Evolutionary conservation across 1,140 invertebrate genomes (phyloP), one percentile per base, ranked within the genome.

Genomic region (Arion vulgaris): DNA sequence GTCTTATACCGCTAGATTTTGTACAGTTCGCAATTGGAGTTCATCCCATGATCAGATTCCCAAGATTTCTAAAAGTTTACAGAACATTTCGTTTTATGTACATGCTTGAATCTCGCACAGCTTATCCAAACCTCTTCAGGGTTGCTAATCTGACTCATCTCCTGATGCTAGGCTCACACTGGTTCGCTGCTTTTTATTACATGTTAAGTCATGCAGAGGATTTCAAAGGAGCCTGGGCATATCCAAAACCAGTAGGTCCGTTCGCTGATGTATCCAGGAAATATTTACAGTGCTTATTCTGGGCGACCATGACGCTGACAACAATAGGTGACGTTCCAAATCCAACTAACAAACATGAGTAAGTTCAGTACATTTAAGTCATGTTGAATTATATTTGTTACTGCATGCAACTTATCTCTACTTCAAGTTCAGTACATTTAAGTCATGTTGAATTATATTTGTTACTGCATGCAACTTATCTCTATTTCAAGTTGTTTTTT

Each of bases 131-230:
- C 93, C 94, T 98, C 88, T 98, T 97, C 96, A 94, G 98, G n/a
- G 97, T 98, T 36, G 94, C 98, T 83, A 98, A 98, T 93, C 93
- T 98, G 38, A 96, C 98, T 83, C 98, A 99, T 91, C 98, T 98
- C 87, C 94, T 98, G 51, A 94, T 99, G 83, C 96, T 98, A 86
- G 94, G 98, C 83, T 97, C 97, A 34, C 98, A 99, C 90, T 99
- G 97, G 97, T 99, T 98, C 91, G 97, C 97, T 51, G 98, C 97
- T 91, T 99, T 99, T 93, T 98, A 98, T 93, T 98, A 96, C 93
- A 93, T 98, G 82, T 94, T 99, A 36, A 98, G 97, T 9, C 96
- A 98, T 91, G 95, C 96, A 38, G 97, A 98, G 92, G 95, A 95
- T 2, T 98, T 98, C 92, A 94, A 96, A 92, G 96, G 96, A 11